A percentile compares a stretch with the other conserved stretches of the same genome.
phyloP scores from a whole-genome alignment of 2,888 invertebrate species.

The Thereva nobilitata region DNA sequence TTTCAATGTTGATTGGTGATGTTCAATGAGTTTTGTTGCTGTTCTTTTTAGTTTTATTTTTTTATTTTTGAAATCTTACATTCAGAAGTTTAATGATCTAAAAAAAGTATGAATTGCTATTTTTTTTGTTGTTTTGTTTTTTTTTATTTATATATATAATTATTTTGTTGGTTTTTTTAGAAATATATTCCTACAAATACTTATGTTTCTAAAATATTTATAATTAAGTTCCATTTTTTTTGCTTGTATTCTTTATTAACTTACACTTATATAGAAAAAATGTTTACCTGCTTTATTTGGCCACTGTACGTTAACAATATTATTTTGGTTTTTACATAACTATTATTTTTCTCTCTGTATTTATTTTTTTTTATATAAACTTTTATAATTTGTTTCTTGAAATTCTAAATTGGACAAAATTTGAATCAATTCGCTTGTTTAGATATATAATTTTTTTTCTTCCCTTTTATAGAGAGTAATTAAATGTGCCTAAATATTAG shows the following conservation, averaged over 20 bases:
- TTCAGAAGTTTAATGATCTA: slow-evolving; percentile 9
- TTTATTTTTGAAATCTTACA: too few relatives aligned
- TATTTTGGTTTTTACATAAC: slow-evolving; percentile 23
- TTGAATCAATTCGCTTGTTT: slow-evolving; percentile 25
- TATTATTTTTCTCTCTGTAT: background rate
- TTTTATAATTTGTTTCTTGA: slow-evolving; percentile 22
- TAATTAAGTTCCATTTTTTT: slow-evolving; percentile 38
- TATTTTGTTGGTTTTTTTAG: background rate
- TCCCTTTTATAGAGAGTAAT: slow-evolving; percentile 32
- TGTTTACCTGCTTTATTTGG: slow-evolving; percentile 50
- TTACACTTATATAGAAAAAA: slow-evolving; percentile 44
- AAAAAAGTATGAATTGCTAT: slow-evolving; percentile 2
- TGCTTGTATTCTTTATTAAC: slow-evolving; percentile 30
- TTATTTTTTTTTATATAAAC: slow-evolving; percentile 32
- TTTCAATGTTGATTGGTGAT: too few relatives aligned
- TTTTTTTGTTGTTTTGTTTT: slow-evolving; percentile 13
- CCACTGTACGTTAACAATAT: slow-evolving; percentile 49
- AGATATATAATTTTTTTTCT: slow-evolving; percentile 11
- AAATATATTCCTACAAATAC: slow-evolving; percentile 26
- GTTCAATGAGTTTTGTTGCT: too few relatives aligned
- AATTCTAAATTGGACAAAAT: slow-evolving; percentile 36
- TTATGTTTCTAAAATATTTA: slow-evolving; percentile 30
- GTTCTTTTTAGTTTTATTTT: too few relatives aligned
- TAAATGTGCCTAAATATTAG: slow-evolving; percentile 28
- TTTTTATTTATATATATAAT: slow-evolving; percentile 1